phyloP scores from a whole-genome alignment of 2,888 invertebrate genomes.

The Hypomecis punctinalis region DNA sequence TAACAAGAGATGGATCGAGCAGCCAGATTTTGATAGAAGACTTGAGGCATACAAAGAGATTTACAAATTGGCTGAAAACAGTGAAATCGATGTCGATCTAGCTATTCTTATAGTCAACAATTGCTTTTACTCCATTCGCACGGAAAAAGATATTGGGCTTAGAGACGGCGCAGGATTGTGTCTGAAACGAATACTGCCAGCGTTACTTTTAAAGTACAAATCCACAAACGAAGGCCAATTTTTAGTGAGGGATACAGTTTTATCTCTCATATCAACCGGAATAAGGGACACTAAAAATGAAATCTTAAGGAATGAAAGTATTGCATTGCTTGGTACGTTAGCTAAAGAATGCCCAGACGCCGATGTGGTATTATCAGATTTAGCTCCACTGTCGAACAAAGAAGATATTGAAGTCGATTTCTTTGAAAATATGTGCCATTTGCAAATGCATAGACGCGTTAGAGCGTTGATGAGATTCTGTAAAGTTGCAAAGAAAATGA shows the following conservation, averaged over 20 bases:
- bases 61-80: constrained; percentile 77
- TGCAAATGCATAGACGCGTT: constrained; percentile 94
- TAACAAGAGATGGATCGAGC: constrained; percentile 95
- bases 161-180: constrained; percentile 91
- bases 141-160: constrained; percentile 93
- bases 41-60: constrained; percentile 91
- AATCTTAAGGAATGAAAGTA: constrained; percentile 90
- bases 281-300: constrained; percentile 89
- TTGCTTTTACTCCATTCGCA: constrained; percentile 90
- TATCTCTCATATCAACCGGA: constrained; percentile 89
- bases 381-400: constrained; percentile 88
- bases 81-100: constrained; percentile 86
- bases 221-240: constrained; percentile 86
- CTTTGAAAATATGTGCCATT: constrained; percentile 96
- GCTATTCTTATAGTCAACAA: constrained; percentile 92
- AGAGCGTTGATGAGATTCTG: constrained; percentile 92
- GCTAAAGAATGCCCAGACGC: constrained; percentile 88
- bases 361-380: constrained; percentile 89
- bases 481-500: constrained; percentile 86
- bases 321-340: constrained; percentile 91
- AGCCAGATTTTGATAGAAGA: constrained; percentile 95
- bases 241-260: constrained; percentile 89
- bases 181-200: constrained; percentile 88
- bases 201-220: constrained; percentile 85
- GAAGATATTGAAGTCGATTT: constrained; percentile 95